Evolutionary conservation across 2,797 vertebrate species (phyloP).

Genomic region (Paramormyrops hopkinsi): DNA sequence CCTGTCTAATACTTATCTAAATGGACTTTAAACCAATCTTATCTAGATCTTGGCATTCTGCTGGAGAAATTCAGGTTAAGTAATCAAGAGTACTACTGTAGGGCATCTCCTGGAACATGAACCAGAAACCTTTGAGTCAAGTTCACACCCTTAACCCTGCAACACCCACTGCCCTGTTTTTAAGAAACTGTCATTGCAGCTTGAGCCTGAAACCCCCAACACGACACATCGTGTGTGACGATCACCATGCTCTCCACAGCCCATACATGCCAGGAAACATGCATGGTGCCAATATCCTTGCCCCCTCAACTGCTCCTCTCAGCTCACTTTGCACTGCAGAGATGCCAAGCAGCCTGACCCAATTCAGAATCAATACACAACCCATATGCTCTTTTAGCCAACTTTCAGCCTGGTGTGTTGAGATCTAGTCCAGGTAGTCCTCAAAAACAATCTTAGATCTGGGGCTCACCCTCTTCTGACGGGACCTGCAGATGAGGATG

Average conservation of each 20-base stretch:
- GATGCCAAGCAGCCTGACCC: neutral
- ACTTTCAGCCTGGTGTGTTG: neutral
- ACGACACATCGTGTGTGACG: neutral
- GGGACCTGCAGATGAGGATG: constrained; percentile 64
- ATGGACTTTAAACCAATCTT: neutral
- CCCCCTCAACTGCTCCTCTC: neutral
- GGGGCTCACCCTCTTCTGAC: constrained; percentile 65
- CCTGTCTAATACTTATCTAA: neutral
- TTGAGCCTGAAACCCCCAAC: neutral
- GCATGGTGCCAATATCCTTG: neutral
- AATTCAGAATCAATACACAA: neutral
- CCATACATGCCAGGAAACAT: neutral
- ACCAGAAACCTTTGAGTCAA: neutral
- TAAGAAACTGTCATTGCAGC: neutral
- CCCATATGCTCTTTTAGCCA: neutral
- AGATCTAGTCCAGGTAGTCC: neutral
- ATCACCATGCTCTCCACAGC: neutral
- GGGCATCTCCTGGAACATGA: neutral
- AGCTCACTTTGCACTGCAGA: neutral
- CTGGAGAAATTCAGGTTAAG: neutral
- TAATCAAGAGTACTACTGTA: neutral
- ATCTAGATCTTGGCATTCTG: neutral
- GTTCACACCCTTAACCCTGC: neutral
- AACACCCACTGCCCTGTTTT: neutral
- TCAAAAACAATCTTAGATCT: neutral